Percentiles rank a stretch among this genome's conserved stretches.
phyloP scores from a whole-genome alignment of 2,888 invertebrate species.

The Drosophila pegasa region DNA sequence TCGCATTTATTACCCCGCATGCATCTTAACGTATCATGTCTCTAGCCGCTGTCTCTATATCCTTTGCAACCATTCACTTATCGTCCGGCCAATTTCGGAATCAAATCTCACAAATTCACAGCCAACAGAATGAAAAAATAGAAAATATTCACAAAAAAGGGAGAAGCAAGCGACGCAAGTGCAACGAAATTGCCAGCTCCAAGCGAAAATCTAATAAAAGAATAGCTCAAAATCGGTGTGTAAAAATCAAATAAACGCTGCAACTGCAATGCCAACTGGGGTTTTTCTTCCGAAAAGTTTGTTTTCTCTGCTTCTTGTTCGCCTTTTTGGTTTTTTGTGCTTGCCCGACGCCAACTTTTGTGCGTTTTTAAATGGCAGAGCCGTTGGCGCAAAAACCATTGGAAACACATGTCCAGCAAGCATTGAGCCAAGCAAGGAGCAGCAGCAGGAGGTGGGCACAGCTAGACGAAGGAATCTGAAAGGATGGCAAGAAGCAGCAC shows the following conservation, averaged over 20 bases:
- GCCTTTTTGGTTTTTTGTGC: constrained; percentile 25
- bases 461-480: background rate
- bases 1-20: constrained; percentile 11
- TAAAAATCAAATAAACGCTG: constrained; percentile 78
- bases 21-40: constrained; percentile 31
- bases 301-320: constrained; percentile 12
- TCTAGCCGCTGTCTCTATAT: constrained; percentile 10
- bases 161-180: constrained; percentile 18
- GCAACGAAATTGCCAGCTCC: constrained; percentile 43
- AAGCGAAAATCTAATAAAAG: constrained; percentile 75
- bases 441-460: no score
- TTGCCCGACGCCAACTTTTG: constrained; percentile 57
- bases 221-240: constrained; percentile 79
- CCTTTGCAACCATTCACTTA: constrained; percentile 29
- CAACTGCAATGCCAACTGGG: constrained; percentile 49
- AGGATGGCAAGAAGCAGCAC: constrained; percentile 30
- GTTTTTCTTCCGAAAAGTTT: constrained; percentile 58
- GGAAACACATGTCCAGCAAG: constrained; percentile 78
- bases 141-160: constrained; percentile 19
- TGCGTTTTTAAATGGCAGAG: constrained; percentile 74
- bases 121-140: constrained; percentile 3
- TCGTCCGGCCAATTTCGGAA: constrained; percentile 67
- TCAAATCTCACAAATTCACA: constrained; percentile 76
- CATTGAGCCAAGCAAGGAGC: constrained; percentile 2
- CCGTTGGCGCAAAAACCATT: constrained; percentile 74